Percentiles rank a stretch among this genome's conserved stretches.
Evolutionary conservation across 2,888 invertebrate genomes (phyloP).

Genomic region (Tineola bisselliella): DNA sequence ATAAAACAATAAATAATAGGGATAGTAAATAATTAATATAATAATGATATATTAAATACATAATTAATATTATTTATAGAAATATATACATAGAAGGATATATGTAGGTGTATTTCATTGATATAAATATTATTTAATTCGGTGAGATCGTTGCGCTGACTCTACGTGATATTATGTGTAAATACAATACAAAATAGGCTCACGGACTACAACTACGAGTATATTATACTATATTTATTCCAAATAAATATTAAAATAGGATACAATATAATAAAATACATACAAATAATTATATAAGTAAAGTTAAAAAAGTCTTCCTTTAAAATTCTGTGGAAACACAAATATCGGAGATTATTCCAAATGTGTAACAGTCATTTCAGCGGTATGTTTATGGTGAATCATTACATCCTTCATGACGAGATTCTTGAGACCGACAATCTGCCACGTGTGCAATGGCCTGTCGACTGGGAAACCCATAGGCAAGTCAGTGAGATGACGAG

Average conservation of each 20-base stretch:
- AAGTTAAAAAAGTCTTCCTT: neutral
- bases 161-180: too few species aligned
- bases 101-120: too few species aligned
- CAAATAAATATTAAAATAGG: neutral
- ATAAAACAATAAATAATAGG: too few species aligned
- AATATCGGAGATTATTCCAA: conserved; percentile 21
- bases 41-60: too few species aligned
- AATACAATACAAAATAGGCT: too few species aligned
- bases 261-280: neutral
- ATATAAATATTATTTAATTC: neutral
- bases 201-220: neutral
- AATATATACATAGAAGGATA: too few species aligned
- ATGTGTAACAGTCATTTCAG: conserved; percentile 37
- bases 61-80: too few species aligned
- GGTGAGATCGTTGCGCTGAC: neutral
- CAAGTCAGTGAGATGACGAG: conserved; percentile 50
- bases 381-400: conserved; percentile 61
- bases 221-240: conserved; percentile 10
- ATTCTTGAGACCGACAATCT: conserved; percentile 46
- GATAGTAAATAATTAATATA: too few species aligned
- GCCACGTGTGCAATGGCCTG: conserved; percentile 52
- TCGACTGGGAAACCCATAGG: conserved; percentile 68
- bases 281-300: neutral
- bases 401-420: conserved; percentile 56
- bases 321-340: too few species aligned